These are phyloP conservation scores for Boloria euphrosyne DNA, from an alignment of 2,888 invertebrate genomes.

Conservation along the genomic window DNA sequence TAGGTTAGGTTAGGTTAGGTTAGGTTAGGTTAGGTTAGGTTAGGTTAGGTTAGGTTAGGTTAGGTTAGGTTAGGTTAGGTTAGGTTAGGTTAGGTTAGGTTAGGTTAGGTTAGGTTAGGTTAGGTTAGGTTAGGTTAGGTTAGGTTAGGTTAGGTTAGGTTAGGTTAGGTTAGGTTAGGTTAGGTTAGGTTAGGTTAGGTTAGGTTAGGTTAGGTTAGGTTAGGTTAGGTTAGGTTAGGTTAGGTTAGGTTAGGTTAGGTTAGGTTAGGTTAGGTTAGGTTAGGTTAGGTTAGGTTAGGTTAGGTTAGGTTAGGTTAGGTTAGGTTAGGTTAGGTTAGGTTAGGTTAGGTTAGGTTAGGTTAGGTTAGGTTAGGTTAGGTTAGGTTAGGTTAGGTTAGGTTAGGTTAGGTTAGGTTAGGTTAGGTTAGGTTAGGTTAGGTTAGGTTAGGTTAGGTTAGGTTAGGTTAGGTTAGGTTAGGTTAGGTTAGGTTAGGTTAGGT, in stretches of 20 bases:
- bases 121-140: slow-evolving; percentile 39
- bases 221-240: slow-evolving; percentile 47
- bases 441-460: slow-evolving; percentile 28
- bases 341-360: slow-evolving; percentile 43
- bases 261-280: slow-evolving; percentile 28
- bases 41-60: slow-evolving; percentile 47
- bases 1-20: slow-evolving; percentile 43
- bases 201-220: slow-evolving; percentile 47
- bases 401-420: slow-evolving; percentile 45
- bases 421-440: slow-evolving; percentile 35
- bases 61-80: slow-evolving; percentile 47
- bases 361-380: slow-evolving; percentile 47
- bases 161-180: slow-evolving; percentile 44
- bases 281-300: slow-evolving; percentile 32
- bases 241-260: slow-evolving; percentile 44
- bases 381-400: slow-evolving; percentile 47
- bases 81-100: slow-evolving; percentile 43
- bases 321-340: slow-evolving; percentile 45
- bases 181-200: slow-evolving; percentile 44
- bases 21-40: slow-evolving; percentile 45
- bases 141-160: slow-evolving; percentile 46
- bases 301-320: slow-evolving; percentile 46
- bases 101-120: slow-evolving; percentile 20
- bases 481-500: slow-evolving; percentile 46
- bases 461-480: slow-evolving; percentile 44